Evolutionary conservation across 2,888 invertebrate species (phyloP).

Genomic region (Latheticus oryzae): DNA sequence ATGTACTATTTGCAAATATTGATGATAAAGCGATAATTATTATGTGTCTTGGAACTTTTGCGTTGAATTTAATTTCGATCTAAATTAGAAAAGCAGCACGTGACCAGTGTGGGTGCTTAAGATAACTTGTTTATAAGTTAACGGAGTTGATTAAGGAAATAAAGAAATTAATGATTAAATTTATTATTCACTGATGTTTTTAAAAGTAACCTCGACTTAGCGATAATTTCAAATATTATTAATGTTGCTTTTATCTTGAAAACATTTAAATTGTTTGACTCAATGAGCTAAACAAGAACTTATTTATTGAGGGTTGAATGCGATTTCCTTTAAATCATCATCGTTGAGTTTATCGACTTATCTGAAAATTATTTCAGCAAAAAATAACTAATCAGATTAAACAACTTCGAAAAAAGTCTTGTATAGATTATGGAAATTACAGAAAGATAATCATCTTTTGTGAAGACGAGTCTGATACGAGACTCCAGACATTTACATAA

Average conservation of each 20-base stretch:
- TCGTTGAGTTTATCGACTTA: too few relatives aligned
- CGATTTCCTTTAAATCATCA: too few relatives aligned
- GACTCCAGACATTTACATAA: too few relatives aligned
- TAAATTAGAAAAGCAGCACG: slow-evolving; percentile 13
- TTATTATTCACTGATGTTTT: slow-evolving; percentile 32
- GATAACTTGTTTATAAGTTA: slow-evolving; percentile 33
- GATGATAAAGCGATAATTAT: not conserved
- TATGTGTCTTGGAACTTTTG: slow-evolving; percentile 3
- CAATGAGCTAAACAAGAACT: not conserved
- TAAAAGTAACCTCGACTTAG: slow-evolving; percentile 16
- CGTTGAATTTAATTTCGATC: slow-evolving; percentile 3
- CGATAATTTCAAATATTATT: slow-evolving; percentile 23
- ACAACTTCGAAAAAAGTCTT: too few relatives aligned
- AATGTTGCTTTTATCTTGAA: slow-evolving; percentile 8
- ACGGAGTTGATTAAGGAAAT: slow-evolving; percentile 25
- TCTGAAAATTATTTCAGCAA: too few relatives aligned
- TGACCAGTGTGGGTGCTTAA: slow-evolving; percentile 38
- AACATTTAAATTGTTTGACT: not conserved
- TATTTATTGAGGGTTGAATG: slow-evolving; percentile 1
- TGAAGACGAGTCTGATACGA: too few relatives aligned
- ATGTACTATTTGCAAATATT: not conserved
- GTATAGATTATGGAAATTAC: too few relatives aligned
- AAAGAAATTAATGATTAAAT: slow-evolving; percentile 30
- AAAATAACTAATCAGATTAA: too few relatives aligned
- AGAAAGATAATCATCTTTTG: too few relatives aligned